phyloP scores from a whole-genome alignment of 2,113 vertebrate genomes.

The Podocnemis expansa region DNA sequence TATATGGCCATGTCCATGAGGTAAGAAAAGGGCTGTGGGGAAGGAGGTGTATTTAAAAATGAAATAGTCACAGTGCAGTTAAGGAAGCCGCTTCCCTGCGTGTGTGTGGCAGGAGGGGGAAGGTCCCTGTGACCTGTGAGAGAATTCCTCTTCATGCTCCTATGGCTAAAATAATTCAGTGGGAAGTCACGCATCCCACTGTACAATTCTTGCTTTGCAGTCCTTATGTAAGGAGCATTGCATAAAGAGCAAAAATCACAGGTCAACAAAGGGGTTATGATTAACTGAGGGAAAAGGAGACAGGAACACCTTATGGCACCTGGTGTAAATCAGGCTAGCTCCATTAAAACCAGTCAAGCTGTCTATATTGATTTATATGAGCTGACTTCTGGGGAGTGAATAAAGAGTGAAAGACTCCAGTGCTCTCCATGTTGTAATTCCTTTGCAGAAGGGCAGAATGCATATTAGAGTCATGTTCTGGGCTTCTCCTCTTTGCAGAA shows the following conservation, averaged over 20 bases:
- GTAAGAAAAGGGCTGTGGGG: constrained; percentile 56
- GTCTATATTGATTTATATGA: background rate
- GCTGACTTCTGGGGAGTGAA: background rate
- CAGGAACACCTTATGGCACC: rapidly evolving
- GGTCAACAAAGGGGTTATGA: background rate
- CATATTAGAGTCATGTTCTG: background rate
- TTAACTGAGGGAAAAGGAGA: rapidly evolving
- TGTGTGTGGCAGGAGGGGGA: too few relatives aligned
- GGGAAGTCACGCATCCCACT: background rate
- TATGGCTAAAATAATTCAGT: background rate
- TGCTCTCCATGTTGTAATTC: background rate
- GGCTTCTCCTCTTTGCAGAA: background rate
- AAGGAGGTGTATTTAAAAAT: background rate
- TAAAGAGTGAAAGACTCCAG: background rate
- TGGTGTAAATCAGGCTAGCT: rapidly evolving
- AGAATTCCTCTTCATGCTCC: background rate
- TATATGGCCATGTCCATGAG: constrained; percentile 80
- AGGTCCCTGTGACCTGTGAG: rapidly evolving
- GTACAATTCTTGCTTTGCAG: rapidly evolving
- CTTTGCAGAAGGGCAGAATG: background rate
- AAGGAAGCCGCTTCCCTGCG: rapidly evolving
- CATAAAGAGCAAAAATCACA: rapidly evolving
- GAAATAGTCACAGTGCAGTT: background rate
- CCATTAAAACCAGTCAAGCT: background rate
- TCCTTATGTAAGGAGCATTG: background rate